Evolutionary conservation across 2,888 invertebrate genomes (phyloP).

Genomic region (Amiota communis): DNA sequence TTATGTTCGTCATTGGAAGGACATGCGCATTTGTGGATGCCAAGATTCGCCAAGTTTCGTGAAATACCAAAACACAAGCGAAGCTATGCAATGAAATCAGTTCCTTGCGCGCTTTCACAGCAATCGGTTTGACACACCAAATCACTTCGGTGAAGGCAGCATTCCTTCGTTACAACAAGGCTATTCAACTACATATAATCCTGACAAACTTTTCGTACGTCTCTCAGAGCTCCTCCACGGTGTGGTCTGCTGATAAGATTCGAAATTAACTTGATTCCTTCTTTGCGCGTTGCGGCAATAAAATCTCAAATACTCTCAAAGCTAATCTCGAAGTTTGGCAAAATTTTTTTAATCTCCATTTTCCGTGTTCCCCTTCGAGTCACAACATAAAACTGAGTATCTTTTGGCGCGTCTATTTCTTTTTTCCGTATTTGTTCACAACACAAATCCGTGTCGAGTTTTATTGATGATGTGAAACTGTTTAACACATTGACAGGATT

Average conservation of each 20-base stretch:
- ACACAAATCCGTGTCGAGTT: too few species aligned
- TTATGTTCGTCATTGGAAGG: conserved; percentile 3
- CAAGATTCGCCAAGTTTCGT: conserved; percentile 54
- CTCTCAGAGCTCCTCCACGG: background rate
- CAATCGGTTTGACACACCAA: conserved; percentile 48
- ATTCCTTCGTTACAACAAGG: background rate
- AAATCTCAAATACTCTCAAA: background rate
- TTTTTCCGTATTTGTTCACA: too few species aligned
- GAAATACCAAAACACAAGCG: conserved; percentile 54
- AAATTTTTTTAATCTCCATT: background rate
- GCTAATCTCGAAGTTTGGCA: conserved; percentile 13
- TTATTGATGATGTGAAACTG: too few species aligned
- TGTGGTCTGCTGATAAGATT: background rate
- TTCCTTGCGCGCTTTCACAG: conserved; percentile 66
- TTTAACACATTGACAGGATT: background rate
- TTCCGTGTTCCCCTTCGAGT: background rate
- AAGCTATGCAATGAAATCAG: conserved; percentile 46
- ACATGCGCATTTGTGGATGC: conserved; percentile 55
- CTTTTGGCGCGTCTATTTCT: too few species aligned
- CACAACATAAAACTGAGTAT: too few species aligned
- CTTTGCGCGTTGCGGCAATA: conserved; percentile 8
- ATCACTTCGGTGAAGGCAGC: background rate
- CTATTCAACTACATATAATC: too few species aligned
- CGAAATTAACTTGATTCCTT: conserved; percentile 2
- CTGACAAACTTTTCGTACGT: background rate